A percentile compares a stretch with the other conserved stretches of the same genome.
These are phyloP conservation scores for Sebastes alutus DNA, from an alignment of 2,797 vertebrate genomes.

Conservation along the genomic window DNA sequence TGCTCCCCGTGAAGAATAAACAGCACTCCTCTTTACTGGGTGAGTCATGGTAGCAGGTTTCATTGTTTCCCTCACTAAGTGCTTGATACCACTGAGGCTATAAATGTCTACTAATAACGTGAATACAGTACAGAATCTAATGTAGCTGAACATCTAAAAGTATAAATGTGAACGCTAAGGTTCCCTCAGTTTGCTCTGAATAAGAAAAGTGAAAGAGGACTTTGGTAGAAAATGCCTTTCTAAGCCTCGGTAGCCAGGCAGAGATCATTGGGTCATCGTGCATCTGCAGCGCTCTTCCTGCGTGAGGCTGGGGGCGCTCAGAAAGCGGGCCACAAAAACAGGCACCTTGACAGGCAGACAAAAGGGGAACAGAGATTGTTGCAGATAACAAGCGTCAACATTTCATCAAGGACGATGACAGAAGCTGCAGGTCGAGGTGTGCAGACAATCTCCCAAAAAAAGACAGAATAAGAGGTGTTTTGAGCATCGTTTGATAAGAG, in stretches of 20 bases:
- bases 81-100: background rate
- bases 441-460: slow-evolving; percentile 1
- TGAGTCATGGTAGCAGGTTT: slow-evolving; percentile 54
- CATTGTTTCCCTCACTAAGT: slow-evolving; percentile 31
- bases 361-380: slow-evolving; percentile 28
- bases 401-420: slow-evolving; percentile 45
- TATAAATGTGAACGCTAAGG: background rate
- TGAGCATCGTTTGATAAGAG: slow-evolving; percentile 47
- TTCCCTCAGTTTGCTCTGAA: background rate
- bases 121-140: background rate
- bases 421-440: slow-evolving; percentile 20
- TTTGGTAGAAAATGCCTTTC: slow-evolving; percentile 39
- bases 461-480: slow-evolving; percentile 18
- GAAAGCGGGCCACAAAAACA: slow-evolving; percentile 46
- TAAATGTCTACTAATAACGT: background rate
- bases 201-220: background rate
- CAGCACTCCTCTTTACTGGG: slow-evolving; percentile 41
- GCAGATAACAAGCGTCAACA: slow-evolving; percentile 18
- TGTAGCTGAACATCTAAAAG: background rate
- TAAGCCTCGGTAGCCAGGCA: slow-evolving; percentile 60
- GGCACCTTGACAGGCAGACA: slow-evolving; percentile 10
- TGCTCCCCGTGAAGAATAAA: slow-evolving; percentile 54
- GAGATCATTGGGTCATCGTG: slow-evolving; percentile 73
- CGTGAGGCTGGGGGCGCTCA: slow-evolving; percentile 17
- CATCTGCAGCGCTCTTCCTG: slow-evolving; percentile 80